phyloP scores from a whole-genome alignment of 1,140 invertebrate genomes.

The Camponotus vicinus region DNA sequence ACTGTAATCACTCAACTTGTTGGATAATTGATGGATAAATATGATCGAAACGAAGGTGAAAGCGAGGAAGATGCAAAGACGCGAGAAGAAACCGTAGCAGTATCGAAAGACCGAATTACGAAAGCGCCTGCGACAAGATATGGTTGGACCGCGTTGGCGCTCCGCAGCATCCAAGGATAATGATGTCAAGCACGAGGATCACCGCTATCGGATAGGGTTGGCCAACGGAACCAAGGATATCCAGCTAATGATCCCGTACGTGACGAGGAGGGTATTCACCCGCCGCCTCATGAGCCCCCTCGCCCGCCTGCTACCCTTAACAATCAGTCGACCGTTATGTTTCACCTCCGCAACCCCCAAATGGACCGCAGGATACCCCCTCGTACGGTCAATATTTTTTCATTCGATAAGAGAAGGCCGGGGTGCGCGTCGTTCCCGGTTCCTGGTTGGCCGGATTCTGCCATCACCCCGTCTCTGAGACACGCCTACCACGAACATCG shows the following conservation, averaged over 20 bases:
- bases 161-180: slow-evolving; percentile 76
- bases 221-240: slow-evolving; percentile 80
- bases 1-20: background rate
- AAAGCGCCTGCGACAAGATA: slow-evolving; percentile 52
- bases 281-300: slow-evolving; percentile 46
- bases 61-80: background rate
- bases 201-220: slow-evolving; percentile 77
- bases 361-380: slow-evolving; percentile 84
- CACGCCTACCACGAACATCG: slow-evolving; percentile 78
- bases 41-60: background rate
- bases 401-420: slow-evolving; percentile 68
- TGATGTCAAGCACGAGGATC: slow-evolving; percentile 78
- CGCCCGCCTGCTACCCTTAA: slow-evolving; percentile 52
- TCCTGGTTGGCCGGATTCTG: slow-evolving; percentile 70
- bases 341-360: slow-evolving; percentile 85
- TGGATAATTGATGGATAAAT: slow-evolving; percentile 4
- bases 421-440: slow-evolving; percentile 9
- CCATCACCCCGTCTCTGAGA: slow-evolving; percentile 77
- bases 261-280: slow-evolving; percentile 82
- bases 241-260: slow-evolving; percentile 83
- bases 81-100: slow-evolving; percentile 28
- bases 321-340: slow-evolving; percentile 76
- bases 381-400: slow-evolving; percentile 86
- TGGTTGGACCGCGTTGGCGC: slow-evolving; percentile 70
- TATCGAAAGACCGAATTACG: slow-evolving; percentile 51